Percentiles rank a stretch among this genome's conserved stretches.
These are phyloP conservation scores for Drosophila aldrichi DNA, from an alignment of 2,888 invertebrate genomes.

Conservation along the genomic window DNA sequence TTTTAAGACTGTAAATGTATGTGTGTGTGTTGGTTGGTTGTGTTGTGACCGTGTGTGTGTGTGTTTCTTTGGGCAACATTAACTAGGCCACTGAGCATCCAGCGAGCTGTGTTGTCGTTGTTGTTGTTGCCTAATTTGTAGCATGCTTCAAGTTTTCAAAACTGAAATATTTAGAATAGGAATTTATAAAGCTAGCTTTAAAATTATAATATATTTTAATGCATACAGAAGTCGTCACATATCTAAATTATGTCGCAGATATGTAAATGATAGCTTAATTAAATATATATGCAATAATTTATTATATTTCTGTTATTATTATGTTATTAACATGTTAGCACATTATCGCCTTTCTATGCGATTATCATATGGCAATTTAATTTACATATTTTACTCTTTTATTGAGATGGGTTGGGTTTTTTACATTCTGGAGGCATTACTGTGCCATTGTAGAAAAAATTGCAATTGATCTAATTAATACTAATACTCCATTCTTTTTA, in stretches of 20 bases:
- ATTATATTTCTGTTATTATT: no score
- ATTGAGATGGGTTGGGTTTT: neutral
- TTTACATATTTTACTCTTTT: neutral
- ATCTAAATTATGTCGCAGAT: neutral
- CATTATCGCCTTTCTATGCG: slow-evolving; percentile 4
- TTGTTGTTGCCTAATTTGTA: slow-evolving; percentile 51
- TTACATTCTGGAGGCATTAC: neutral
- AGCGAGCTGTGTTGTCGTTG: slow-evolving; percentile 24
- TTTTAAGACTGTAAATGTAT: slow-evolving; percentile 44
- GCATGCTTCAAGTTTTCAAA: slow-evolving; percentile 21
- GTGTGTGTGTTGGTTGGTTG: slow-evolving; percentile 9
- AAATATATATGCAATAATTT: neutral
- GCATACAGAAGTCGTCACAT: neutral
- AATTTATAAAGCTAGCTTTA: neutral
- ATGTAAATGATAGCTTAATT: neutral
- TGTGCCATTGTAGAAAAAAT: no score
- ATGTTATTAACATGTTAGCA: no score
- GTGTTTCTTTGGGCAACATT: slow-evolving; percentile 58
- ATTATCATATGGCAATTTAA: neutral
- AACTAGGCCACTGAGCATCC: slow-evolving; percentile 77
- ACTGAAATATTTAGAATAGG: neutral
- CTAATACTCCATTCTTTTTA: slow-evolving; percentile 34
- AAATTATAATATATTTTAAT: neutral
- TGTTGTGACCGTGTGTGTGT: slow-evolving; percentile 13
- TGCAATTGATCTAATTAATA: neutral